These are phyloP conservation scores for Nymphalis io DNA, from an alignment of 1,140 invertebrate genomes.

Conservation along the genomic window DNA sequence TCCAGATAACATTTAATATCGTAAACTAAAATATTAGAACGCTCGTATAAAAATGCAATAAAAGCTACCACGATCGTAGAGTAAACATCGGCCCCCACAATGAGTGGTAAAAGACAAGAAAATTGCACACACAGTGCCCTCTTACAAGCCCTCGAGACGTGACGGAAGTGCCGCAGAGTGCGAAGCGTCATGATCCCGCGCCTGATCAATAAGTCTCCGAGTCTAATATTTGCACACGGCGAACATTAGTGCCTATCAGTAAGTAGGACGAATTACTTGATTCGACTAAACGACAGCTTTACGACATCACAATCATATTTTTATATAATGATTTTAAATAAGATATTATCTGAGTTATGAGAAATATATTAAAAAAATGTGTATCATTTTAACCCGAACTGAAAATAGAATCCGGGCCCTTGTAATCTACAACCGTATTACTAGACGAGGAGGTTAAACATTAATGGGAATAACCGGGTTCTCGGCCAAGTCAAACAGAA, in stretches of 20 bases:
- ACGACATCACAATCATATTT: neutral
- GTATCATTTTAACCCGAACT: too few species aligned
- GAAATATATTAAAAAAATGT: too few species aligned
- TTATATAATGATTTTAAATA: too few species aligned
- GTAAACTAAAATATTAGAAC: conserved; percentile 6
- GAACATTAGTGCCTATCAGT: conserved; percentile 62
- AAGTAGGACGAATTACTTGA: conserved; percentile 19
- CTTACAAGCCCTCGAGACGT: conserved; percentile 69
- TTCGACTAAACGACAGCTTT: neutral
- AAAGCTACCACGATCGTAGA: conserved; percentile 4
- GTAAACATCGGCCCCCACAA: conserved; percentile 14
- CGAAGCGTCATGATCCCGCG: conserved; percentile 53
- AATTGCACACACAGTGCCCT: conserved; percentile 51
- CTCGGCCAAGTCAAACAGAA: too few species aligned
- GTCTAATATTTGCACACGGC: conserved; percentile 72
- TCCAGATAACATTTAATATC: neutral
- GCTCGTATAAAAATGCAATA: conserved; percentile 1
- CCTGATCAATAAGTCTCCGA: conserved; percentile 70
- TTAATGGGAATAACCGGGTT: too few species aligned
- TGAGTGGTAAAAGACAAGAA: conserved; percentile 39
- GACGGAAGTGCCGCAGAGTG: conserved; percentile 56
- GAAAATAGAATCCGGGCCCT: too few species aligned
- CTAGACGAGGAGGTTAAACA: too few species aligned
- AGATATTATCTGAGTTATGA: too few species aligned
- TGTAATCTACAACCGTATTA: too few species aligned